Conservation (phyloP, 2,113 vertebrate genomes). For the Miniopterus natalensis region DNA sequence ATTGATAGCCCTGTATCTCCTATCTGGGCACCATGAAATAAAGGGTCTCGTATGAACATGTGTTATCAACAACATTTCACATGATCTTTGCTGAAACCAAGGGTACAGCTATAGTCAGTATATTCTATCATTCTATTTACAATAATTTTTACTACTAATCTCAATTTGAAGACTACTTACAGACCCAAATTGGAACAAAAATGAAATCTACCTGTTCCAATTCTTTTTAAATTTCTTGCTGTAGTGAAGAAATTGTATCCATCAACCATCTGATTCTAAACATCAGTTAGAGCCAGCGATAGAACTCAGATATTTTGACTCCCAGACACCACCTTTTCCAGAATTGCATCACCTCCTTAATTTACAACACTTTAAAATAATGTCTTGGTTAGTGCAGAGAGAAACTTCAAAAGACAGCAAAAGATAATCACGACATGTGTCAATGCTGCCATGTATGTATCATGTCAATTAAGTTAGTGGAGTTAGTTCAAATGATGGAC, state of each 20-base stretch:
- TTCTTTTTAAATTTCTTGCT: neutral
- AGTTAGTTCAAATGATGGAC: neutral
- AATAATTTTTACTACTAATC: neutral
- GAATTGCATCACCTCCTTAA: neutral
- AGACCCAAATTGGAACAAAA: neutral
- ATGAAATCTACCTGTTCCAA: neutral
- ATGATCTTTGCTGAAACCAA: slow-evolving; percentile 2
- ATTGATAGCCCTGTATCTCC: slow-evolving; percentile 8
- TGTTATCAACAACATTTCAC: neutral
- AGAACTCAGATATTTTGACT: neutral
- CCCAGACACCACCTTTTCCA: neutral
- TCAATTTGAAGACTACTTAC: neutral
- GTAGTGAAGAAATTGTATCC: neutral
- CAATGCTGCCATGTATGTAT: neutral
- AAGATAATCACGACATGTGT: neutral
- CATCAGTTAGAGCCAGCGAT: neutral
- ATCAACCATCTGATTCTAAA: neutral
- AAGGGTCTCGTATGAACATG: neutral
- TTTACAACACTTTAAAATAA: neutral
- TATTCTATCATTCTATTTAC: neutral
- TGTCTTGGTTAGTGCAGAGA: neutral
- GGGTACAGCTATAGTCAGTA: neutral
- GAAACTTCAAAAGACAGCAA: neutral
- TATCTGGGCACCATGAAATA: neutral
- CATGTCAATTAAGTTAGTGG: neutral